A percentile compares a stretch with the other conserved stretches of the same genome.
These are phyloP conservation scores for Andrena haemorrhoa DNA, from an alignment of 2,888 invertebrate genomes.

Conservation along the genomic window DNA sequence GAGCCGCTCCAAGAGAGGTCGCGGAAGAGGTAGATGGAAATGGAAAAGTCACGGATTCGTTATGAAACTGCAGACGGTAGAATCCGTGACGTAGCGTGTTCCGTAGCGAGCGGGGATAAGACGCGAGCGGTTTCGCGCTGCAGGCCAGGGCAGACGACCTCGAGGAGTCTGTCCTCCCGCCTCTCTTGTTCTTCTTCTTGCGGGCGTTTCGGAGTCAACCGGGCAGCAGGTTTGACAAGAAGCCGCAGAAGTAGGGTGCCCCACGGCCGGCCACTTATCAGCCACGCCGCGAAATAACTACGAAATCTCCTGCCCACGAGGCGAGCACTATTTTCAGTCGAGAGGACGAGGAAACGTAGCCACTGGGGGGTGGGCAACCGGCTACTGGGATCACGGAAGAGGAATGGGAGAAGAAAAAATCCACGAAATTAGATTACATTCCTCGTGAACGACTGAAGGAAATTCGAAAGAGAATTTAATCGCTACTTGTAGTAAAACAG, in stretches of 20 bases:
- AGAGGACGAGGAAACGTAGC: conserved; percentile 10
- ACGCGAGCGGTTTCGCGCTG: conserved; percentile 14
- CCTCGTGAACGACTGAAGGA: neutral
- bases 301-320: conserved; percentile 18
- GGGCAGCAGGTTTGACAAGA: conserved; percentile 72
- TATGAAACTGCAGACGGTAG: conserved; percentile 46
- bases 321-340: conserved; percentile 16
- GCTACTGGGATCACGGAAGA: too few species aligned
- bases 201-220: conserved; percentile 68
- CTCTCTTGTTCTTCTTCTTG: conserved; percentile 58
- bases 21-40: conserved; percentile 36
- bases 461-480: too few species aligned
- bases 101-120: conserved; percentile 13
- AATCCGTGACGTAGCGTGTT: conserved; percentile 45
- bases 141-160: conserved; percentile 55
- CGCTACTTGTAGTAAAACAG: too few species aligned
- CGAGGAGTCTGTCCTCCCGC: conserved; percentile 50
- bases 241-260: conserved; percentile 46
- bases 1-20: neutral
- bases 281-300: conserved; percentile 36
- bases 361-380: too few species aligned
- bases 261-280: conserved; percentile 38
- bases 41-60: conserved; percentile 48
- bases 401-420: neutral
- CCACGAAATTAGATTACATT: neutral